phyloP scores from a whole-genome alignment of 2,888 invertebrate species.

The Meteorus cinctellus region DNA sequence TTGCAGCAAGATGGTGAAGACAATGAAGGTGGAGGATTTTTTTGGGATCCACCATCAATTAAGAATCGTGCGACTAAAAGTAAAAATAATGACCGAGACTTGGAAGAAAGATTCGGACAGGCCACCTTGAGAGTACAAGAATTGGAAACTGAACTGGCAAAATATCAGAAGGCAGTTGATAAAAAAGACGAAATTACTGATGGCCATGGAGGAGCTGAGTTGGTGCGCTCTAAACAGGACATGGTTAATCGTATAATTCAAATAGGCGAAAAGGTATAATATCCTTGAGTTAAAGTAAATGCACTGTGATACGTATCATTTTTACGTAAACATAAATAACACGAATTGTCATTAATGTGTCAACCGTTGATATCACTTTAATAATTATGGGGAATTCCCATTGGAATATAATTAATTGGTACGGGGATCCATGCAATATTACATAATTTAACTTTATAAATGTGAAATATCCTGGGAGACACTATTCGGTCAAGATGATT shows the following conservation, averaged over 20 bases:
- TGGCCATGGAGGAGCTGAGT: constrained; percentile 64
- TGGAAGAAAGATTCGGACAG: constrained; percentile 67
- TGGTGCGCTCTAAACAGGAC: constrained; percentile 70
- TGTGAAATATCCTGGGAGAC: constrained; percentile 12
- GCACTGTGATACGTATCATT: neutral
- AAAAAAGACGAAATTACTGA: constrained; percentile 66
- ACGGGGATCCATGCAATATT: constrained; percentile 10
- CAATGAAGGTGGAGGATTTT: constrained; percentile 64
- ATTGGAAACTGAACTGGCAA: constrained; percentile 65
- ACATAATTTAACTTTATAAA: constrained; percentile 16
- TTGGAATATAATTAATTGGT: constrained; percentile 22
- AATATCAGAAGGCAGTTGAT: constrained; percentile 59
- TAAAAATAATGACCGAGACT: constrained; percentile 57
- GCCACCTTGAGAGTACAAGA: constrained; percentile 70
- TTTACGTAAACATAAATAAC: constrained; percentile 11
- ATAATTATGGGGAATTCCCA: constrained; percentile 6
- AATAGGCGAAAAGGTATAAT: constrained; percentile 70
- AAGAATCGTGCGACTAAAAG: constrained; percentile 59
- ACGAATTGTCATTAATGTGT: neutral
- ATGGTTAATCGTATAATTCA: constrained; percentile 71
- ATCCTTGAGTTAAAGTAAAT: constrained; percentile 25
- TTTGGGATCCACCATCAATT: constrained; percentile 67
- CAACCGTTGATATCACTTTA: neutral
- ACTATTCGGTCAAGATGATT: neutral
- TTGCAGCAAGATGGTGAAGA: constrained; percentile 60